Evolutionary conservation across 2,113 vertebrate genomes (phyloP).

Genomic region (Gorsachius goisagi): DNA sequence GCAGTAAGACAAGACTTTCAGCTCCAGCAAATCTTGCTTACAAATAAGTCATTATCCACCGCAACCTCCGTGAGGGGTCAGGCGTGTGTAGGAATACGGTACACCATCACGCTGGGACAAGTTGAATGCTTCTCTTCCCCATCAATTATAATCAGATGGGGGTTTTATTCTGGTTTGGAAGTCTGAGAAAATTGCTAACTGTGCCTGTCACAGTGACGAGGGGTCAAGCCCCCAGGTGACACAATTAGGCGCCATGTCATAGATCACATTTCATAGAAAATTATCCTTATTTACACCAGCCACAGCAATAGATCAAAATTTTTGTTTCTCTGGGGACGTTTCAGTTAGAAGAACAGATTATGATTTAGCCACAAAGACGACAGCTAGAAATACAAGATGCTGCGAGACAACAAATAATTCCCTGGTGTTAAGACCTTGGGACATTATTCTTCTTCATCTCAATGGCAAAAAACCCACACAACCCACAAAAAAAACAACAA

Average conservation of each 20-base stretch:
- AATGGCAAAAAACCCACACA: not conserved
- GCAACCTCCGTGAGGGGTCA: not conserved
- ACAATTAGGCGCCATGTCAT: not conserved
- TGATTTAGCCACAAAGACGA: not conserved
- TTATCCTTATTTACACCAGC: not conserved
- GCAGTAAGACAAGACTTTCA: not conserved
- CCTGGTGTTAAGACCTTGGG: not conserved
- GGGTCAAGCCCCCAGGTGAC: not conserved
- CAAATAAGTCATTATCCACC: too few relatives aligned
- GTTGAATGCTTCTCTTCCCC: not conserved
- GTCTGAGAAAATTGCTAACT: not conserved
- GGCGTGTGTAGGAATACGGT: fast-evolving
- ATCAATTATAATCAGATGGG: fast-evolving
- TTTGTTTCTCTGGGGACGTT: not conserved
- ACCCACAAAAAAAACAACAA: not conserved
- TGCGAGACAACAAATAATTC: not conserved
- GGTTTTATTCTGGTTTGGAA: not conserved
- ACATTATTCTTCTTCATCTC: not conserved
- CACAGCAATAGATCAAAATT: not conserved
- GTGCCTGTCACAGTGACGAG: not conserved
- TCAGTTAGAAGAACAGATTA: not conserved
- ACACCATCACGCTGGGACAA: fast-evolving
- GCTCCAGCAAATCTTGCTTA: not conserved
- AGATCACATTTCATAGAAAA: not conserved
- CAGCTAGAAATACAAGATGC: not conserved